phyloP scores from a whole-genome alignment of 2,113 vertebrate species.

The Ceratotherium simum region DNA sequence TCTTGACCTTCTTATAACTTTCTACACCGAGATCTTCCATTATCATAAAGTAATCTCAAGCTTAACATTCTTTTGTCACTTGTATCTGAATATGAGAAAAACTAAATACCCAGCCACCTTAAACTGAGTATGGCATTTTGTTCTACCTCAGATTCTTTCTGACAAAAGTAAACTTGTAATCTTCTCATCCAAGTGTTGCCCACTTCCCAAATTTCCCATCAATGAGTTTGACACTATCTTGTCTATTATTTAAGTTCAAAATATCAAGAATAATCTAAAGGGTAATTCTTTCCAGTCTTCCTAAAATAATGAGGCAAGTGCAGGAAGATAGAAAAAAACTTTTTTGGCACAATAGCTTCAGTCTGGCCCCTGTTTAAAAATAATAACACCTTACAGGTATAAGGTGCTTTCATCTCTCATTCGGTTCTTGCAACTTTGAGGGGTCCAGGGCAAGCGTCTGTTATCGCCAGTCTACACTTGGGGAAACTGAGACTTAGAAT shows the following conservation, averaged over 20 bases:
- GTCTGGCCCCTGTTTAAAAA: not conserved
- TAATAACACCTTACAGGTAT: not conserved
- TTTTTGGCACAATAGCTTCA: not conserved
- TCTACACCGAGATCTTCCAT: not conserved
- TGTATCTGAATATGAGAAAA: not conserved
- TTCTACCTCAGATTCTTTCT: constrained; percentile 43
- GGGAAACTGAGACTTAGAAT: not conserved
- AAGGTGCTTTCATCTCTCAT: not conserved
- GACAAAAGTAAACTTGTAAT: constrained; percentile 44
- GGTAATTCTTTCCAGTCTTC: not conserved
- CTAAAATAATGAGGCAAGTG: constrained; percentile 35
- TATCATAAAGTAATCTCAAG: not conserved
- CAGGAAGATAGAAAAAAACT: not conserved
- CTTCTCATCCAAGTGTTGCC: constrained; percentile 4
- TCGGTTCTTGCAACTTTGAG: not conserved
- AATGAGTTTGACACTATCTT: not conserved
- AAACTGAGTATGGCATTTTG: not conserved
- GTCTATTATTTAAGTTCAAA: constrained; percentile 20
- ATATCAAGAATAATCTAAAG: constrained; percentile 8
- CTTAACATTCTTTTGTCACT: constrained; percentile 10
- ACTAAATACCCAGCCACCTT: not conserved
- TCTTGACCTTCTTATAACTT: constrained; percentile 11
- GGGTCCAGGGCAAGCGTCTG: not conserved
- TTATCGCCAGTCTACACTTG: not conserved
- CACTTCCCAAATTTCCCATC: not conserved